Evolutionary conservation across 2,113 vertebrate genomes (phyloP), one percentile per base, ranked within the genome.

Genomic region (Saguinus midas): DNA sequence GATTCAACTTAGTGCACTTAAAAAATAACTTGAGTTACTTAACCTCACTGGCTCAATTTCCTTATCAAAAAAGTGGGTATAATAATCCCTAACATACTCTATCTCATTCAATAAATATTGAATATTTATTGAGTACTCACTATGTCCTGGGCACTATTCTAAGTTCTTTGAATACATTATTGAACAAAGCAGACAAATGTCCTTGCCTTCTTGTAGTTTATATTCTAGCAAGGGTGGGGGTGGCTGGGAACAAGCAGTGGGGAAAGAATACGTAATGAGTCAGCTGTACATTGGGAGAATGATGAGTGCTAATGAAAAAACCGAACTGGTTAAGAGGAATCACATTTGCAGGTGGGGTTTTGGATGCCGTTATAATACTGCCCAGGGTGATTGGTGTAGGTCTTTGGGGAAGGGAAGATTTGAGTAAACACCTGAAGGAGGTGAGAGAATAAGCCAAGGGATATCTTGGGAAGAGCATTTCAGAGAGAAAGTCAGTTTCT

Each of bases 11-110:
- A 57, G 37, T 91, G 17, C 27, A 85, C 12, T 80, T 93, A 72
- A 40, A 79, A 90, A 90, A 35, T 93, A 27, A 83, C 55, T 96
- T 80, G 58, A 87, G 18, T 57, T 35, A 64, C n/a, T 76, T 92
- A 55, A 25, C 1, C 13, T 91, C 35, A 61, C 18, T 90, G 82
- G 35, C 27, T 95, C n/a, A 72, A 25, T 87, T 92, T 90, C 17
- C 27, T 90, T 90, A 83, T 78, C 66, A 78, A 52, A 87, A 76
- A 45, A 75, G 40, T 45, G 7, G 12, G 11, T 8, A 64, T 92
- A 79, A 90, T 87, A 93, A 84, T 52, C 11, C 52, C 25, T 75
- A n/a, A 27, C 18, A 66, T 50, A 8, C 0, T n/a, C 14, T 72
- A 40, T 61, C 8, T 94, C n/a, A 55, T 32, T 85, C 80, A 90